Conservation (phyloP, 2,113 vertebrate species). For the Vidua macroura region DNA sequence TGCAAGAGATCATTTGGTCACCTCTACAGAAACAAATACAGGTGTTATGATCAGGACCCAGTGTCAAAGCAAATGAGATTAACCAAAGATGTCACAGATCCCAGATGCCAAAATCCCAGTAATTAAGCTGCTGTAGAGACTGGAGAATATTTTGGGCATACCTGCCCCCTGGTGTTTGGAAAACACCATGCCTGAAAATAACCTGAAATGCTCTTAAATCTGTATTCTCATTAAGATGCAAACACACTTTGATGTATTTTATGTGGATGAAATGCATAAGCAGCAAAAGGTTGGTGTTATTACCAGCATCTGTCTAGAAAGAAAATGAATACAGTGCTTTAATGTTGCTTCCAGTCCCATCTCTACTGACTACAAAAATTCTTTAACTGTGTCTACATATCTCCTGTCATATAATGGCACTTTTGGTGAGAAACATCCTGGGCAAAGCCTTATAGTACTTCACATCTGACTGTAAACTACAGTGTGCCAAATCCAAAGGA, state of each 20-base stretch:
- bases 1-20: neutral
- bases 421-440: neutral
- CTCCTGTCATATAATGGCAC: neutral
- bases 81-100: neutral
- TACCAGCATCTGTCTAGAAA: neutral
- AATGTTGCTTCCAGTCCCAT: neutral
- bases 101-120: neutral
- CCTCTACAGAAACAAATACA: neutral
- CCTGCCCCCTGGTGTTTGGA: conserved; percentile 41
- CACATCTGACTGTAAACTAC: neutral
- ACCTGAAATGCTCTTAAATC: neutral
- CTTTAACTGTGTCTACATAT: neutral
- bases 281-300: neutral
- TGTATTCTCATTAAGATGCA: neutral
- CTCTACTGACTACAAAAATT: neutral
- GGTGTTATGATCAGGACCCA: neutral
- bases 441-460: neutral
- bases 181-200: neutral
- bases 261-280: neutral
- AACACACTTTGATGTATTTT: neutral
- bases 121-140: neutral
- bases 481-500: neutral
- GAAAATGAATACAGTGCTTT: neutral
- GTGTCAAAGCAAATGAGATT: neutral
- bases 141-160: neutral